Conservation (phyloP, 2,888 invertebrate species). For the Lysandra bellargus region DNA sequence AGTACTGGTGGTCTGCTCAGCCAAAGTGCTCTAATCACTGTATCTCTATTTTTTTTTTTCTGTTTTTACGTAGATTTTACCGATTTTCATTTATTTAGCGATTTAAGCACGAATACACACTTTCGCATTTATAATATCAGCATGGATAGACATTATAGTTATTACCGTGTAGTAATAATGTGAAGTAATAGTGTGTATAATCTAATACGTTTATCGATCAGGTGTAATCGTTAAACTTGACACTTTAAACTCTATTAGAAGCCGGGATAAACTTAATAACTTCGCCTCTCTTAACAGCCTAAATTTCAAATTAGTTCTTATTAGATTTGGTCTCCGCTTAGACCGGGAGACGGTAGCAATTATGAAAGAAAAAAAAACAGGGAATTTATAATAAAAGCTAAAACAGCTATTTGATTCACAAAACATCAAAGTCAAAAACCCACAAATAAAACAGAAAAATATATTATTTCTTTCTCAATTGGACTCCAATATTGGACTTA, state of each 20-base stretch:
- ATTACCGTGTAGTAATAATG: neutral
- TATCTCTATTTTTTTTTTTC: too few species aligned
- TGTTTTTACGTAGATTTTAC: too few species aligned
- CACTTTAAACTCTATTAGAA: slow-evolving; percentile 24
- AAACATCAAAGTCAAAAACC: too few species aligned
- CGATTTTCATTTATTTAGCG: too few species aligned
- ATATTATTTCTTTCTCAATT: too few species aligned
- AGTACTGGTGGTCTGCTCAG: too few species aligned
- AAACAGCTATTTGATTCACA: too few species aligned
- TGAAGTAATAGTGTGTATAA: neutral
- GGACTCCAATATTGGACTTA: too few species aligned
- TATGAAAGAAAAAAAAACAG: neutral
- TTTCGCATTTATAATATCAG: neutral
- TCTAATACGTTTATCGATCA: neutral
- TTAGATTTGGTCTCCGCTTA: neutral
- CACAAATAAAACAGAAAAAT: too few species aligned
- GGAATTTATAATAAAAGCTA: neutral
- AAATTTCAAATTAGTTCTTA: slow-evolving; percentile 1
- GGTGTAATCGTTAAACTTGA: slow-evolving; percentile 14
- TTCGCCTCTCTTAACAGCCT: neutral
- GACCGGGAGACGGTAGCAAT: neutral
- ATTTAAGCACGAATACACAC: too few species aligned
- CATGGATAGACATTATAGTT: neutral
- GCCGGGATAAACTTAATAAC: slow-evolving; percentile 27
- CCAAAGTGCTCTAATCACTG: too few species aligned